Evolutionary conservation across 2,797 vertebrate species (phyloP), one percentile per base, ranked within the genome.

Genomic region (Coracias cyanogaster): DNA sequence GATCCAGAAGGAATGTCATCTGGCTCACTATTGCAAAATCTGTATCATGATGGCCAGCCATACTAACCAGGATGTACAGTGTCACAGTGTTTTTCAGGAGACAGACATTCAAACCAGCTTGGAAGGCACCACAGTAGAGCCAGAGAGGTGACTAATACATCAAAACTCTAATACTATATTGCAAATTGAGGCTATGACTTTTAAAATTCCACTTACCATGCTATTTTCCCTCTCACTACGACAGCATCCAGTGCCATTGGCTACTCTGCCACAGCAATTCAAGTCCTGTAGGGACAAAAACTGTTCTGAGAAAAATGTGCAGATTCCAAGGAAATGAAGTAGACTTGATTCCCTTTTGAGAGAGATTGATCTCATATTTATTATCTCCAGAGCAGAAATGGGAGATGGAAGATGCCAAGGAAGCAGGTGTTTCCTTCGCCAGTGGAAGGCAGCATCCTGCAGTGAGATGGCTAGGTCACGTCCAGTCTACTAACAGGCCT

Each of bases 241-340:
- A 93, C 99, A 99, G 96, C 99, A 99, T 82, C 97, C 98, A 18
- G 97, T 97, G 19, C 92, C 97, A 74, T 90, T 93, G n/a, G 91
- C 97, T 51, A 82, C 91, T 49, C 97, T 97, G 7, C 98, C 98
- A 81, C 99, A 99, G 95, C 98, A 99, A 2, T 98, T 98, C 2
- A 95, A 93, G 19, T 98, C 98, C 99, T 99, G 91, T 26, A 82
- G 60, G 37, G 74, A 95, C 4, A 91, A 89, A 80, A 81, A 33
- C 28, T 31, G 11, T n/a, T 78, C 25, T 92, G 72, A 96, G 57
- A 88, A 69, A 83, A 65, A 58, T 0, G 6, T 46, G n/a, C 29
- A 81, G 25, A 65, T 61, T 87, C 43, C 57, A 46, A 72, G 54
- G 35, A 82, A 88, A 65, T 39, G 1, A 45, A 90, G 60, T 35